Percentiles rank a stretch among this genome's conserved stretches.
Conservation (phyloP, 2,113 vertebrate species). For the Psophia crepitans region DNA sequence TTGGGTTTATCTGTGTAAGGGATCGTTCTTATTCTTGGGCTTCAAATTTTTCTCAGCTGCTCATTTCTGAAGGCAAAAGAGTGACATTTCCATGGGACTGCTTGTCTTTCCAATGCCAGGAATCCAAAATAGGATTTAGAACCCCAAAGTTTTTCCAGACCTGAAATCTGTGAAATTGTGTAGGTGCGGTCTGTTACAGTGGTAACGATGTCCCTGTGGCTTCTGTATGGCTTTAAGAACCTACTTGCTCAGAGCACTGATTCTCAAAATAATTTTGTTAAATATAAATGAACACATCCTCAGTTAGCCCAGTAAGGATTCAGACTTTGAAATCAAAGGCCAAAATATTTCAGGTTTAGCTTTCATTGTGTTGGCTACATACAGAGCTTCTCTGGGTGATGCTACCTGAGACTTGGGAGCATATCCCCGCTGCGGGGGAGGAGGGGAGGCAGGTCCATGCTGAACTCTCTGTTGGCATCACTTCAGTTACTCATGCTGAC, state of each 20-base stretch:
- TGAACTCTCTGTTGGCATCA: background rate
- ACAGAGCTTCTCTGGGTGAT: background rate
- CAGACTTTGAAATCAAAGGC: background rate
- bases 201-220: accelerated
- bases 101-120: background rate
- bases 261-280: background rate
- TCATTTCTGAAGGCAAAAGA: background rate
- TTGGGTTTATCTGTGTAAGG: background rate
- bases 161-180: background rate
- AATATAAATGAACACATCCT: background rate
- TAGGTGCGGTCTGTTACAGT: background rate
- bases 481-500: background rate
- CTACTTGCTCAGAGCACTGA: background rate
- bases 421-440: background rate
- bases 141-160: background rate
- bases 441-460: background rate
- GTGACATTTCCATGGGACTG: background rate
- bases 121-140: background rate
- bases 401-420: background rate
- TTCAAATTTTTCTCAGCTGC: background rate
- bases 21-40: background rate
- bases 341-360: background rate
- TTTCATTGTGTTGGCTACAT: background rate
- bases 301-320: background rate
- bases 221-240: background rate